These are phyloP conservation scores for Nycticryphes semicollaris DNA, from an alignment of 2,113 vertebrate genomes.

Conservation along the genomic window DNA sequence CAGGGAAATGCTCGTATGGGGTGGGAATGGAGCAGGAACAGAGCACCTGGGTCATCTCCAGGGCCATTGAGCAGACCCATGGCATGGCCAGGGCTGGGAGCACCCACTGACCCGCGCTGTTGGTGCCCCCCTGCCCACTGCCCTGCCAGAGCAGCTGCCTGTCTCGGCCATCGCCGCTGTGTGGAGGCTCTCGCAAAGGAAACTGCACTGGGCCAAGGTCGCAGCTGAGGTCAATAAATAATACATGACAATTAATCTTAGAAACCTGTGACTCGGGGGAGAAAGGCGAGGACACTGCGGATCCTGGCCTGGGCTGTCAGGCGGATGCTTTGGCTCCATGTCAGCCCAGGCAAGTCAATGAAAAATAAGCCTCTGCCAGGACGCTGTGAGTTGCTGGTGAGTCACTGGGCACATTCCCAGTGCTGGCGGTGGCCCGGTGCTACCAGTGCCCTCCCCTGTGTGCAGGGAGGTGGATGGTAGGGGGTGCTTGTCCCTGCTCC, in stretches of 20 bases:
- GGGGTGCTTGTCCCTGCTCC: neutral
- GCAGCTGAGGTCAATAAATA: slow-evolving; percentile 47
- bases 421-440: neutral
- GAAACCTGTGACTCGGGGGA: neutral
- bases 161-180: accelerated
- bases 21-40: accelerated
- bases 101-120: accelerated
- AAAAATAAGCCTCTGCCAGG: neutral
- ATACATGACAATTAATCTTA: slow-evolving; percentile 58
- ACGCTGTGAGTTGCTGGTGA: neutral
- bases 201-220: neutral
- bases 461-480: neutral
- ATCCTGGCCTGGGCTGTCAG: neutral
- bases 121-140: neutral
- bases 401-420: accelerated
- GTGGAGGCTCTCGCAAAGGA: neutral
- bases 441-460: accelerated
- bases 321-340: neutral
- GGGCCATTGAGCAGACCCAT: neutral
- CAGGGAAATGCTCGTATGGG: accelerated
- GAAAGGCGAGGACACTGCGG: slow-evolving; percentile 53
- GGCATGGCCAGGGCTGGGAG: accelerated
- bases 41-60: accelerated
- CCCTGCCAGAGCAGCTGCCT: neutral
- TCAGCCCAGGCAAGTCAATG: neutral